A percentile compares a stretch with the other conserved stretches of the same genome.
phyloP scores from a whole-genome alignment of 2,888 invertebrate species.

The Pecten maximus region DNA sequence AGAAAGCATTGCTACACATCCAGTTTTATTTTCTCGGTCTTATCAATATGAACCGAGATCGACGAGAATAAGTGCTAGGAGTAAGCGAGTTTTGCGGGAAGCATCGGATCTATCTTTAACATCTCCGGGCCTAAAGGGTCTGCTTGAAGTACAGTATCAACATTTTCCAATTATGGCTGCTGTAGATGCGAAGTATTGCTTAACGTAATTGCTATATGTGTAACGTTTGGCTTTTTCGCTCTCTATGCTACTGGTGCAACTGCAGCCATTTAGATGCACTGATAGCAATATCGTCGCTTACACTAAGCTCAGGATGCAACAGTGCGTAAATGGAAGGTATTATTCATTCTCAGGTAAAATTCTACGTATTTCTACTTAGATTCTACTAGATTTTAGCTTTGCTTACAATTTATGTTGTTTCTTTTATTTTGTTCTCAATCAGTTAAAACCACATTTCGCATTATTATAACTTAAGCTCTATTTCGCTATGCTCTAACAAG shows the following conservation, averaged over 20 bases:
- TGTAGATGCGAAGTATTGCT: slow-evolving; percentile 41
- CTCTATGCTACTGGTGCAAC: not conserved
- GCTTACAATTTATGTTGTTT: not conserved
- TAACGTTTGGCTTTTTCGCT: slow-evolving; percentile 5
- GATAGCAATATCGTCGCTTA: slow-evolving; percentile 23
- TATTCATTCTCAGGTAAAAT: not conserved
- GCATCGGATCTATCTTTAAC: slow-evolving; percentile 74
- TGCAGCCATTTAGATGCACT: not conserved
- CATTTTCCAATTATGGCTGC: slow-evolving; percentile 40
- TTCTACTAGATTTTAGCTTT: not conserved
- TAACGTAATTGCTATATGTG: slow-evolving; percentile 23
- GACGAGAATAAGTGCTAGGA: slow-evolving; percentile 72
- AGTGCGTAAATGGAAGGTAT: slow-evolving; percentile 8
- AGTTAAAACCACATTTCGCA: not conserved
- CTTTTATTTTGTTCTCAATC: not conserved
- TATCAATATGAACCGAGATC: slow-evolving; percentile 58
- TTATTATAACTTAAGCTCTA: not conserved
- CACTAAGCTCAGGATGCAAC: not conserved
- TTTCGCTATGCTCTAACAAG: not conserved
- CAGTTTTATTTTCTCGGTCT: slow-evolving; percentile 64
- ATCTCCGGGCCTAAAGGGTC: slow-evolving; percentile 76
- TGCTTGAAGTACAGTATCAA: slow-evolving; percentile 79
- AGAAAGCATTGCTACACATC: slow-evolving; percentile 75
- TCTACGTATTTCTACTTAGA: not conserved
- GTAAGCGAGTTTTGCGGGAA: slow-evolving; percentile 77